Evolutionary conservation across 2,797 vertebrate genomes (phyloP).

Genomic region (Megaceryle alcyon): DNA sequence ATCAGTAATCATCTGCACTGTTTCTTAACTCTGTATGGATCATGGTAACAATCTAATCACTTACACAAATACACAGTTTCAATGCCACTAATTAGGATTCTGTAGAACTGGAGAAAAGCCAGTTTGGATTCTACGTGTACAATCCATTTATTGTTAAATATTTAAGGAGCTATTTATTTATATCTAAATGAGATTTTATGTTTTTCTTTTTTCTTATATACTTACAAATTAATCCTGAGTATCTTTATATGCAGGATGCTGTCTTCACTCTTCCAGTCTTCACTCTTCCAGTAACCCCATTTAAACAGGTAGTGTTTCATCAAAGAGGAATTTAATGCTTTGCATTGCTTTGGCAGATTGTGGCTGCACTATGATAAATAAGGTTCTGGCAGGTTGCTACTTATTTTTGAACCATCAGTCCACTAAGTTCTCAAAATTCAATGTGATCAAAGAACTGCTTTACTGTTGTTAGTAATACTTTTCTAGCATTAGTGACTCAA

Average conservation of each 20-base stretch:
- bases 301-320: constrained; percentile 4
- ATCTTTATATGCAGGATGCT: neutral
- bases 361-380: neutral
- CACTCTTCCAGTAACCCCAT: neutral
- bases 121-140: constrained; percentile 3
- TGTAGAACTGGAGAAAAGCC: constrained; percentile 56
- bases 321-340: neutral
- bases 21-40: constrained; percentile 28
- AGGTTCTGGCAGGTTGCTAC: neutral
- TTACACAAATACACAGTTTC: constrained; percentile 72
- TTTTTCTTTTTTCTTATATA: neutral
- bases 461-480: neutral
- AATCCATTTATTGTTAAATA: constrained; percentile 37
- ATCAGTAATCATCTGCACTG: constrained; percentile 65
- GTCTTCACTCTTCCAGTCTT: neutral
- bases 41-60: constrained; percentile 60
- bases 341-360: neutral
- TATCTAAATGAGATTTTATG: neutral
- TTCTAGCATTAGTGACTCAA: neutral
- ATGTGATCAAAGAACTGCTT: neutral
- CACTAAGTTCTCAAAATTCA: neutral
- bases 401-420: constrained; percentile 4
- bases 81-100: constrained; percentile 55
- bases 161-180: constrained; percentile 15
- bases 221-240: neutral